These are phyloP conservation scores for Thereva nobilitata DNA, from an alignment of 2,888 invertebrate species.

Conservation along the genomic window DNA sequence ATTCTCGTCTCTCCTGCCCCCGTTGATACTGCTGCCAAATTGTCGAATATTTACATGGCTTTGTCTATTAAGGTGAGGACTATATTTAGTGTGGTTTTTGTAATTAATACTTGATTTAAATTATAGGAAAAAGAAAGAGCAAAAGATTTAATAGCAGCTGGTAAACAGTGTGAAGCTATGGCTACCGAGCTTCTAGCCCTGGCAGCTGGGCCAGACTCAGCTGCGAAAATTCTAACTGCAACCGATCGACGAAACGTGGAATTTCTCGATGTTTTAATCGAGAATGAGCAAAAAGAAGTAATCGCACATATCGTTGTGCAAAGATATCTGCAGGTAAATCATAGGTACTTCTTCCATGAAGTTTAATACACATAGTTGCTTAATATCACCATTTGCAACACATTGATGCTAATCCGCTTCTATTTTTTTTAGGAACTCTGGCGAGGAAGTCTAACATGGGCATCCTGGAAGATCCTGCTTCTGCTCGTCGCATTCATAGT, in stretches of 20 bases:
- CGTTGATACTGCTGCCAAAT: slow-evolving; percentile 96
- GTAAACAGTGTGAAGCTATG: slow-evolving; percentile 96
- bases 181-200: slow-evolving; percentile 94
- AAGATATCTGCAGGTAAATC: slow-evolving; percentile 85
- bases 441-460: slow-evolving; percentile 97
- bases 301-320: slow-evolving; percentile 97
- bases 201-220: slow-evolving; percentile 92
- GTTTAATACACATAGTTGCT: neutral
- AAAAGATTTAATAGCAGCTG: slow-evolving; percentile 92
- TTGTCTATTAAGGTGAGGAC: slow-evolving; percentile 77
- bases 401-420: neutral
- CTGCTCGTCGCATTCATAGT: slow-evolving; percentile 90
- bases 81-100: neutral
- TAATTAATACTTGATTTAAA: slow-evolving; percentile 28
- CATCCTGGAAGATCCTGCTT: slow-evolving; percentile 90
- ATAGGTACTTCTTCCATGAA: slow-evolving; percentile 19
- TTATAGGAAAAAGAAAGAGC: slow-evolving; percentile 93
- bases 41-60: slow-evolving; percentile 87
- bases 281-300: slow-evolving; percentile 97
- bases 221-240: slow-evolving; percentile 91
- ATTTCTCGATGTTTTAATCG: slow-evolving; percentile 94
- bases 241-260: slow-evolving; percentile 93
- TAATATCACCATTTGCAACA: neutral
- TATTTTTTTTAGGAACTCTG: slow-evolving; percentile 81
- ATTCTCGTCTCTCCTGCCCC: slow-evolving; percentile 98